These are phyloP conservation scores for Microchirus variegatus DNA, from an alignment of 2,797 vertebrate species.

Conservation along the genomic window DNA sequence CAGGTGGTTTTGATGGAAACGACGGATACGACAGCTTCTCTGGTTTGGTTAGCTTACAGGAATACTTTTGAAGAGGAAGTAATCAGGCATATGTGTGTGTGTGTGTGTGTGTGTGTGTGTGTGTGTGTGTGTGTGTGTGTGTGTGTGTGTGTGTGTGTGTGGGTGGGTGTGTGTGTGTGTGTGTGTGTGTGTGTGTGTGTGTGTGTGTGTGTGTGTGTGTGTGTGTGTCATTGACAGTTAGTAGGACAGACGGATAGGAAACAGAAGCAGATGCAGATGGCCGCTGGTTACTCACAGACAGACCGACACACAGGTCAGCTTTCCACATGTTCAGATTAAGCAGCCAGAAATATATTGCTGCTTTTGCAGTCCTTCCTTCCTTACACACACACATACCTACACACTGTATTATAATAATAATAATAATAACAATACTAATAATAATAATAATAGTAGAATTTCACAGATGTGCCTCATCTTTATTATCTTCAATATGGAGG, in stretches of 20 bases:
- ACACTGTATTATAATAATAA: too few relatives aligned
- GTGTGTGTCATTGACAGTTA: constrained; percentile 10
- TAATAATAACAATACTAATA: background rate
- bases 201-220: constrained; percentile 10
- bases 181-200: constrained; percentile 15
- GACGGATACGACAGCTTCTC: constrained; percentile 29
- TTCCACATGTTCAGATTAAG: constrained; percentile 64
- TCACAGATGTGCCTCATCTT: too few relatives aligned
- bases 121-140: constrained; percentile 12
- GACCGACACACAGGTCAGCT: constrained; percentile 54
- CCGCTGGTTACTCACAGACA: constrained; percentile 50
- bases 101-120: constrained; percentile 11
- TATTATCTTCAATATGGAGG: too few relatives aligned
- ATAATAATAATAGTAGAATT: too few relatives aligned
- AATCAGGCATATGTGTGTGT: background rate
- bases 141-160: constrained; percentile 9
- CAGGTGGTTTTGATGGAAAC: constrained; percentile 36
- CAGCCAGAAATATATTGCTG: constrained; percentile 54
- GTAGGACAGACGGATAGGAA: constrained; percentile 66
- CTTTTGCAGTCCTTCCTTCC: constrained; percentile 12
- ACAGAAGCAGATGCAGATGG: constrained; percentile 60
- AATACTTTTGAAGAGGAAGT: constrained; percentile 12
- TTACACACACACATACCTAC: background rate
- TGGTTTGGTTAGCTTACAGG: constrained; percentile 29
- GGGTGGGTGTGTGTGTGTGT: constrained; percentile 12